A percentile compares a stretch with the other conserved stretches of the same genome.
Conservation (phyloP, 2,113 vertebrate genomes). For the Panthera leo region DNA sequence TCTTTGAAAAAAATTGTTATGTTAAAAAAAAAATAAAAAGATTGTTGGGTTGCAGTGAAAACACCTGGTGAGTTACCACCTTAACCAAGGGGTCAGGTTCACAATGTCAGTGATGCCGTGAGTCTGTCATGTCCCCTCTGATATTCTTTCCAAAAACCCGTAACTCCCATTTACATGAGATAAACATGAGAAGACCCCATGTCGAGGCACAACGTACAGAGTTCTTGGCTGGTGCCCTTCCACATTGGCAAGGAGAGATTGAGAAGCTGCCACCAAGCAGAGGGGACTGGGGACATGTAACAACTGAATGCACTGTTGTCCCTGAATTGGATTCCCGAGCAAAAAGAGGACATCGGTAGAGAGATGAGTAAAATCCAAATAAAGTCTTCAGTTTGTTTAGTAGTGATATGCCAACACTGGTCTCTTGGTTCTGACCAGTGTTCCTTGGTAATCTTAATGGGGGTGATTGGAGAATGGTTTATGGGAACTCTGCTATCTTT, state of each 20-base stretch:
- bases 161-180: neutral
- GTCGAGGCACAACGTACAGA: accelerated
- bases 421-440: neutral
- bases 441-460: neutral
- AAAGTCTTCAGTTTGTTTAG: neutral
- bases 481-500: neutral
- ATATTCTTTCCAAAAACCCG: neutral
- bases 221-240: neutral
- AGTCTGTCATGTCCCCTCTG: neutral
- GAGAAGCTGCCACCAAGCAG: neutral
- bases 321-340: too few species aligned
- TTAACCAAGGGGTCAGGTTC: too few species aligned
- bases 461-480: neutral
- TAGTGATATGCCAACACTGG: neutral
- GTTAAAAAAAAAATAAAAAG: neutral
- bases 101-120: too few species aligned
- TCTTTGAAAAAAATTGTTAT: neutral
- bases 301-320: accelerated
- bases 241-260: neutral
- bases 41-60: neutral
- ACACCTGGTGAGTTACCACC: neutral
- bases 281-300: neutral
- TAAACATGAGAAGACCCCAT: neutral
- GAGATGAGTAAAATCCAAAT: neutral
- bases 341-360: neutral